These are phyloP conservation scores for Aporophyla lueneburgensis DNA, from an alignment of 2,888 invertebrate species.

Conservation along the genomic window DNA sequence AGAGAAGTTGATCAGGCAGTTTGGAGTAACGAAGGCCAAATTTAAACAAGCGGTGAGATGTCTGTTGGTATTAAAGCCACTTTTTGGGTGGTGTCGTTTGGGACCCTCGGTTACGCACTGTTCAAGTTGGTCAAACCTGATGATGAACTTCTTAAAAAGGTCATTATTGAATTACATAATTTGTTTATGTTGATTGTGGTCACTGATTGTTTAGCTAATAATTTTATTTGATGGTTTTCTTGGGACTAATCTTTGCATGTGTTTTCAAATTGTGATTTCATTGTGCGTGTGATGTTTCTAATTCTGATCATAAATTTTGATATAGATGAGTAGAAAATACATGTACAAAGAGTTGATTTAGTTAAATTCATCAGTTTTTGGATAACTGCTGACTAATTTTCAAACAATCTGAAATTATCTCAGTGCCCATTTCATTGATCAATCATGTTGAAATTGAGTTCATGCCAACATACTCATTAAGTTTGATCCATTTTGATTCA, in stretches of 20 bases:
- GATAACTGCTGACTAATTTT: constrained; percentile 9
- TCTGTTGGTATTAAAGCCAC: constrained; percentile 87
- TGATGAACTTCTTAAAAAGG: constrained; percentile 90
- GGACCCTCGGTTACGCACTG: constrained; percentile 91
- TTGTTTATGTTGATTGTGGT: constrained; percentile 72
- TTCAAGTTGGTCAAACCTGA: constrained; percentile 90
- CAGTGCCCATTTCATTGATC: constrained; percentile 48
- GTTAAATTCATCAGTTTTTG: constrained; percentile 14
- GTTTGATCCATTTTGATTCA: constrained; percentile 78
- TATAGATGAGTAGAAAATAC: constrained; percentile 7
- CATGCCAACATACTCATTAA: constrained; percentile 70
- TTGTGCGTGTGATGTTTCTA: constrained; percentile 32
- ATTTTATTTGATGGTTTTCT: constrained; percentile 49
- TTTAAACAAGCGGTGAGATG: constrained; percentile 86
- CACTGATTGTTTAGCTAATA: constrained; percentile 68
- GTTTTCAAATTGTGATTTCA: constrained; percentile 66
- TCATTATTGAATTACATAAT: constrained; percentile 78
- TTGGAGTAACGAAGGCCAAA: constrained; percentile 90
- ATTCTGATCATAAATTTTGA: constrained; percentile 7
- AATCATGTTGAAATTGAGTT: constrained; percentile 36
- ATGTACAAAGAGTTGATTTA: constrained; percentile 8
- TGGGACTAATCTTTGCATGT: constrained; percentile 71
- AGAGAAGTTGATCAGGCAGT: constrained; percentile 90
- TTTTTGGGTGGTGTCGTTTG: constrained; percentile 91
- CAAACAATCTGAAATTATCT: constrained; percentile 17